These are phyloP conservation scores for Mormyrops boulengeri DNA, from an alignment of 2,797 vertebrate genomes.

Conservation along the genomic window DNA sequence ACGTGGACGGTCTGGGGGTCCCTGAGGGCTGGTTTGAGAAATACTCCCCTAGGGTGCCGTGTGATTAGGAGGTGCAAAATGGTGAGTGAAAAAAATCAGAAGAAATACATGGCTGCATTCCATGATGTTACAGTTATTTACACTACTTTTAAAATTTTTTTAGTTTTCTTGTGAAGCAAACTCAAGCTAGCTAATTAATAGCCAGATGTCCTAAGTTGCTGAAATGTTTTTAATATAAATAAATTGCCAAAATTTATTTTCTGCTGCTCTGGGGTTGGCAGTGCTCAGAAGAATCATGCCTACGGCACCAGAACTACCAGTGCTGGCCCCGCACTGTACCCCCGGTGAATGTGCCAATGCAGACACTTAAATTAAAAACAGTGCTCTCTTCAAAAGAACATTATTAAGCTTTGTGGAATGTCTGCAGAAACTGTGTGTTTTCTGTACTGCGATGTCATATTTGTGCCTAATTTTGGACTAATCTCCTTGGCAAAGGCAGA, in stretches of 20 bases:
- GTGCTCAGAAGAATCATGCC: not conserved
- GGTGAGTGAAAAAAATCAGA: not conserved
- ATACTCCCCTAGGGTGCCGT: not conserved
- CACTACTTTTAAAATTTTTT: not conserved
- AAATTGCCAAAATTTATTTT: not conserved
- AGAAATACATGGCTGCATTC: not conserved
- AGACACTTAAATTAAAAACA: not conserved
- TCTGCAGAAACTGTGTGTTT: not conserved
- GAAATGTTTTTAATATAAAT: not conserved
- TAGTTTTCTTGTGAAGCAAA: not conserved
- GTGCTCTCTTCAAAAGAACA: not conserved
- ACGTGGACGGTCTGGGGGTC: not conserved
- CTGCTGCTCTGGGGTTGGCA: not conserved
- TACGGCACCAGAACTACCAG: not conserved
- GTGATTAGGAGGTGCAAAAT: not conserved
- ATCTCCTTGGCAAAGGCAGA: not conserved
- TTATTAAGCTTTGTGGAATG: not conserved
- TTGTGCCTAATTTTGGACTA: not conserved
- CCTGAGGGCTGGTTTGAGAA: not conserved
- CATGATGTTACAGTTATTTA: not conserved
- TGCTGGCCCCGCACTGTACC: not conserved
- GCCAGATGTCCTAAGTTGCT: not conserved
- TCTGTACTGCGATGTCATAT: constrained; percentile 28
- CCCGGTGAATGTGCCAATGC: not conserved
- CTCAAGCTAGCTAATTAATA: not conserved